Base-by-base conservation (phyloP, 2,888 invertebrate species). In the Atethmia centrago region DNA sequence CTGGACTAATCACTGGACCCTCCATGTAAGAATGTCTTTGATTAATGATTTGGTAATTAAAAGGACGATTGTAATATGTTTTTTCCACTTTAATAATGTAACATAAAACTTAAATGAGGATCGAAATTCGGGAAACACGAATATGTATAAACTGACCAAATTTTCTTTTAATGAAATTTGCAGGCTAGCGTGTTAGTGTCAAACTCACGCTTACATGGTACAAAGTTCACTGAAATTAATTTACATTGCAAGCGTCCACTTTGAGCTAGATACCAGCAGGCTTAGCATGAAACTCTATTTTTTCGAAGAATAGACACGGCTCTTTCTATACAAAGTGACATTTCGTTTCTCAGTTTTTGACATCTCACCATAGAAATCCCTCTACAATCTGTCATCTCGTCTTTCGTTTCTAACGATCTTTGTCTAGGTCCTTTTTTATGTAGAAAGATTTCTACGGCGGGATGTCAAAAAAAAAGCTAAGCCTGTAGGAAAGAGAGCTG, bases 171-270 rank as follows among this genome's bases (percentile, higher is more conserved):
- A 83, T 76, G n/a, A 68, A 76, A 59, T 83, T 77, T 77, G 66
- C 69, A 56, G 65, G 75, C 63, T 63, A 70, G 71, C 71, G 53
- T 55, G 62, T 76, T 83, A 80, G 75, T 72, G 80, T 78, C 83
- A 74, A 71, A 76, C 65, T 78, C 67, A 65, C 70, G 75, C 74
- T 83, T 61, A 67, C 69, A 70, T 53, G 74, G 67, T 61, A 71
- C 77, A 74, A 80, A 83, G 80, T 85, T 83, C 58, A 70, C 58
- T 68, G 51, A 80, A 84, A 76, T 80, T 84, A 65, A 71, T 76
- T 83, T 83, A 85, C 69, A 65, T 51, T 71, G 64, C 73, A 70
- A 62, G 74, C 70, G 72, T 63, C 51, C 61, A 25, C 55, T 61
- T 55, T 70, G 9, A 47, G 19, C n/a, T n/a, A 66, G 55, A 72